A percentile compares a stretch with the other conserved stretches of the same genome.
phyloP scores from a whole-genome alignment of 2,797 vertebrate species.

The Sebastes itinus region DNA sequence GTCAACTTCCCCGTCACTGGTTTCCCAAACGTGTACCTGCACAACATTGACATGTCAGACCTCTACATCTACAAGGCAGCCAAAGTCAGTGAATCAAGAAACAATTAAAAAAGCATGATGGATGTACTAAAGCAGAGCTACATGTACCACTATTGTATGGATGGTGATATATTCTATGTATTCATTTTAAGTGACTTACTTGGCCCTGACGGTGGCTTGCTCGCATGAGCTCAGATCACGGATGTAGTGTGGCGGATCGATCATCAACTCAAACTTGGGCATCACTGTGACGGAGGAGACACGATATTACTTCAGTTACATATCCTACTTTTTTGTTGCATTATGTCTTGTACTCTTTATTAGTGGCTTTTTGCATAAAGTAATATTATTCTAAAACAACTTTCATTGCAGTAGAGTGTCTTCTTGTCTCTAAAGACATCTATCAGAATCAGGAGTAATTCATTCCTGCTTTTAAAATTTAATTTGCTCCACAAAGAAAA shows the following conservation, averaged over 20 bases:
- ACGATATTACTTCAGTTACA: neutral
- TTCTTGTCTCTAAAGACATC: neutral
- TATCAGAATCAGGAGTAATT: neutral
- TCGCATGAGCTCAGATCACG: slow-evolving; percentile 88
- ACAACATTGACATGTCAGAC: slow-evolving; percentile 20
- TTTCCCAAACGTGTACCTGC: slow-evolving; percentile 94
- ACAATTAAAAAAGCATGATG: neutral
- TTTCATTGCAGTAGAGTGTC: neutral
- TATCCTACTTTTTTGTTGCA: neutral
- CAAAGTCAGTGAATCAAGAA: neutral
- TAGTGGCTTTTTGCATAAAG: neutral
- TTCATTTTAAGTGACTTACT: slow-evolving; percentile 70
- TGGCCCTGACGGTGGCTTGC: slow-evolving; percentile 86
- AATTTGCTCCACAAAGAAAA: neutral
- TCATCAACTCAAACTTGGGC: slow-evolving; percentile 91
- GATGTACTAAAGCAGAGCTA: neutral
- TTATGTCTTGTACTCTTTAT: neutral
- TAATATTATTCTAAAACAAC: neutral
- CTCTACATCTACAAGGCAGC: slow-evolving; percentile 1
- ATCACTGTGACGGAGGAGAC: slow-evolving; percentile 76
- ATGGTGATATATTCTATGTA: neutral
- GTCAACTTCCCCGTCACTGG: slow-evolving; percentile 88
- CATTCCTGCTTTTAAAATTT: neutral
- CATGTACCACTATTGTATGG: neutral
- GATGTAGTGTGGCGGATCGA: slow-evolving; percentile 88